These are phyloP conservation scores for Martes flavigula DNA, from an alignment of 2,797 vertebrate genomes.

Conservation along the genomic window DNA sequence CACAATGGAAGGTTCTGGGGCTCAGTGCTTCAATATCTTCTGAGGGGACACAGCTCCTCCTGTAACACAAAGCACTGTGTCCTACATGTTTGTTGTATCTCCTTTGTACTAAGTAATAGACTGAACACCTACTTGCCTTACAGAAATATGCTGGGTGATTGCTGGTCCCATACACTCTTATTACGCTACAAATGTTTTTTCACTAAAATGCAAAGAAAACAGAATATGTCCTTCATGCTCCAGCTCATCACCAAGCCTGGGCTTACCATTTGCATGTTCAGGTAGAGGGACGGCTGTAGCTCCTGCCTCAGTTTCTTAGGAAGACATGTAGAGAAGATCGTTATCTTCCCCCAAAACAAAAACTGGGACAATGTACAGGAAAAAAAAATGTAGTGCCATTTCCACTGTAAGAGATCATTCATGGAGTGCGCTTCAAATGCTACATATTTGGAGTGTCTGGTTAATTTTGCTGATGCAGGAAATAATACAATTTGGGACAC, in stretches of 20 bases:
- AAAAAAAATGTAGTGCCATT: background rate
- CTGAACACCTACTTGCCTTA: background rate
- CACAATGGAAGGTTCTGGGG: background rate
- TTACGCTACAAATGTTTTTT: background rate
- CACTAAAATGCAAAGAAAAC: background rate
- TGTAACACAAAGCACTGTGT: background rate
- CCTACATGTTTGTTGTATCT: background rate
- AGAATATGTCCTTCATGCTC: fast-evolving
- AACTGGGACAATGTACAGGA: background rate
- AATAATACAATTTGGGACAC: background rate
- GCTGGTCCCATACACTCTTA: background rate
- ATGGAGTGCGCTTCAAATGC: background rate
- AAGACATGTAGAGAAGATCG: background rate
- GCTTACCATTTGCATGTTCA: no score
- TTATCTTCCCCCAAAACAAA: background rate
- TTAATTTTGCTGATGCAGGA: background rate
- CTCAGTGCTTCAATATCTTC: background rate
- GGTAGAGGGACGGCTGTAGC: background rate
- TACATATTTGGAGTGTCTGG: background rate
- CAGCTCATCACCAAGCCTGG: background rate
- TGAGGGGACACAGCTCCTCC: background rate
- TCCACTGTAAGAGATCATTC: background rate
- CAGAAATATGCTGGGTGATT: background rate
- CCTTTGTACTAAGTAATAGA: background rate
- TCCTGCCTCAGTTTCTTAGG: background rate